Base-by-base conservation (phyloP, 2,797 vertebrate species). In the Pangasius macronema region DNA sequence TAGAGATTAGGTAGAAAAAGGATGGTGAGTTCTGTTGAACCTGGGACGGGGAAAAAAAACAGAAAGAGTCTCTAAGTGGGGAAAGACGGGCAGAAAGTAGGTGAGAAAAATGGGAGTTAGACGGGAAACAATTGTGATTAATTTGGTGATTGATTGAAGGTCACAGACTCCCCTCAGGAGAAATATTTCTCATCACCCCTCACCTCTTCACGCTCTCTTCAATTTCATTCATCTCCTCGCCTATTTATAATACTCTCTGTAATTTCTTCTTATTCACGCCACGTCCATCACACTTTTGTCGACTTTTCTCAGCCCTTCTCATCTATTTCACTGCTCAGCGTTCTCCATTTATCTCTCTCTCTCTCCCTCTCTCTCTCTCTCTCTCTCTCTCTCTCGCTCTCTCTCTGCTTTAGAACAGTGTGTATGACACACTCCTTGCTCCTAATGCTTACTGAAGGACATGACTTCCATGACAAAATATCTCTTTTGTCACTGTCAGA, bases 81-180 rank as follows among this genome's bases (percentile, higher is more conserved):
- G 70, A 79, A 80, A 36, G 53, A 59, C 24, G 77, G 42, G 30
- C 51, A 79, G 68, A 61, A 83, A 82, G 80, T 39, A 4, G 73
- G 46, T 27, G 73, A 67, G 57, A 24, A 53, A 85, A 77, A 67
- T 27, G 85, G 39, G 70, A 55, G 83, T 27, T 51, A 68, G 73
- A 61, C 2, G 42, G 86, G 85, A 80, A 92, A 90, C 83, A 85
- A 89, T 87, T 91, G 89, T 91, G 93, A 94, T 93, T 92, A 93
- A 94, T 92, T 89, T 87, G 91, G 90, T 91, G 93, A 95, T 92
- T 93, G 94, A 94, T 92, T 91, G 89, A 36, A 86, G 73, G 76
- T 84, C 81, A 86, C 70, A 68, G 91, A 89, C 83, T 42, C 82
- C 89, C 88, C 59, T 13, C 70, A 79, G 88, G 90, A 88, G 80